A percentile compares a stretch with the other conserved stretches of the same genome.
phyloP scores from a whole-genome alignment of 1,140 invertebrate genomes.

The Ostrea denselamellosa region DNA sequence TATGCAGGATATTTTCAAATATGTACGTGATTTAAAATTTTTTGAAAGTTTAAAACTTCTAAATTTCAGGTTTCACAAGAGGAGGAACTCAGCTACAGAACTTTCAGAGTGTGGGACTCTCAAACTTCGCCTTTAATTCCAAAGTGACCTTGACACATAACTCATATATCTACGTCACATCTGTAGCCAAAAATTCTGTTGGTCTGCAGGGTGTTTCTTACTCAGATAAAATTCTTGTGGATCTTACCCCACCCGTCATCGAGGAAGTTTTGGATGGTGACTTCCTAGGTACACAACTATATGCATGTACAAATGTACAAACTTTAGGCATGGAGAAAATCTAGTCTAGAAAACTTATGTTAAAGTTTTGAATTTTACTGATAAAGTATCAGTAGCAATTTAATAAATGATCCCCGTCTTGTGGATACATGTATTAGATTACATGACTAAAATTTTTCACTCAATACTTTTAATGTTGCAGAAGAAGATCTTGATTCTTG shows the following conservation, averaged over 20 bases:
- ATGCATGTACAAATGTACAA: too few species aligned
- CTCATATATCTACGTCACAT: conserved; percentile 56
- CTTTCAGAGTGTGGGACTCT: conserved; percentile 57
- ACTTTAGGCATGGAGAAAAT: too few species aligned
- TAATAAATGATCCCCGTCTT: too few species aligned
- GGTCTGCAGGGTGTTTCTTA: conserved; percentile 55
- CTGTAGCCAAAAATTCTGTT: conserved; percentile 61
- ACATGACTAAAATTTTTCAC: background rate
- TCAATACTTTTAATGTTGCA: background rate
- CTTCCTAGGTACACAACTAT: background rate
- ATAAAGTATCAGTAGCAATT: too few species aligned
- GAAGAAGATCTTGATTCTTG: conserved; percentile 57
- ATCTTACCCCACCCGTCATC: conserved; percentile 60
- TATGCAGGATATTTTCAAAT: background rate
- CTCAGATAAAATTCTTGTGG: conserved; percentile 54
- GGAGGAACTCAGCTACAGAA: conserved; percentile 60
- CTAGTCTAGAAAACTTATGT: too few species aligned
- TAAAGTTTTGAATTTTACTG: too few species aligned
- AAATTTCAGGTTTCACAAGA: conserved; percentile 50
- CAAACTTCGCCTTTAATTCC: conserved; percentile 49
- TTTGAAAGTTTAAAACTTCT: background rate
- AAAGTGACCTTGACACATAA: conserved; percentile 53
- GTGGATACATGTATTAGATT: too few species aligned
- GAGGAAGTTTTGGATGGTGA: conserved; percentile 55
- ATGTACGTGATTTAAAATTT: background rate